Evolutionary conservation across 2,113 vertebrate species (phyloP).

Genomic region (Hylia prasina): DNA sequence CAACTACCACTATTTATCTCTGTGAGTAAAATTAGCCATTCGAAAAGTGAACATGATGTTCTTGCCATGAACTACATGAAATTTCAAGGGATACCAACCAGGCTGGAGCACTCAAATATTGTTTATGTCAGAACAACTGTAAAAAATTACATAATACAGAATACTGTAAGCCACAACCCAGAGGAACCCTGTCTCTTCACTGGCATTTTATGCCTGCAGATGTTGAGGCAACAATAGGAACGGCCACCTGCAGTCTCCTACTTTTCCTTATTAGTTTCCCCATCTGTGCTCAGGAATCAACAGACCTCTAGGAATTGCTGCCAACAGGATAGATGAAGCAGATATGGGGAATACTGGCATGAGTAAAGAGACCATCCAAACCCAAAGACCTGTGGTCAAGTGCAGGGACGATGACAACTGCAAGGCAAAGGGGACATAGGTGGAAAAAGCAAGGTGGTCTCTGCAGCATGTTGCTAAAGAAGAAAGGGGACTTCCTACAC

Average conservation of each 20-base stretch:
- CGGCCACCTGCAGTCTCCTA: background rate
- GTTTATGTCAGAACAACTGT: background rate
- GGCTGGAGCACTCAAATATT: background rate
- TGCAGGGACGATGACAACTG: background rate
- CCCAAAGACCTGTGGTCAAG: background rate
- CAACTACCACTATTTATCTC: background rate
- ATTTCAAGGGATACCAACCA: background rate
- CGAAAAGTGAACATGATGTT: background rate
- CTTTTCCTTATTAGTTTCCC: background rate
- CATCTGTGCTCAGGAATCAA: background rate
- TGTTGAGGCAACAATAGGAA: background rate
- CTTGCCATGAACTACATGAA: background rate
- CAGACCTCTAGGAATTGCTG: background rate
- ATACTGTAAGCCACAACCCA: background rate
- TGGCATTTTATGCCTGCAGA: background rate
- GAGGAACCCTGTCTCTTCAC: background rate
- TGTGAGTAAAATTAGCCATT: background rate
- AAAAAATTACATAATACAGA: background rate
- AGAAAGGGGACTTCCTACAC: background rate
- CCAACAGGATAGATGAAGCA: background rate
- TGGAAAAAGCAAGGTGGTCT: background rate
- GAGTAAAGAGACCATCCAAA: background rate
- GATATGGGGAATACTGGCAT: background rate
- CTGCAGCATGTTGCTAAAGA: background rate
- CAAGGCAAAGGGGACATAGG: background rate